phyloP scores from a whole-genome alignment of 2,888 invertebrate genomes.

The Pachliopta kotzebuea region DNA sequence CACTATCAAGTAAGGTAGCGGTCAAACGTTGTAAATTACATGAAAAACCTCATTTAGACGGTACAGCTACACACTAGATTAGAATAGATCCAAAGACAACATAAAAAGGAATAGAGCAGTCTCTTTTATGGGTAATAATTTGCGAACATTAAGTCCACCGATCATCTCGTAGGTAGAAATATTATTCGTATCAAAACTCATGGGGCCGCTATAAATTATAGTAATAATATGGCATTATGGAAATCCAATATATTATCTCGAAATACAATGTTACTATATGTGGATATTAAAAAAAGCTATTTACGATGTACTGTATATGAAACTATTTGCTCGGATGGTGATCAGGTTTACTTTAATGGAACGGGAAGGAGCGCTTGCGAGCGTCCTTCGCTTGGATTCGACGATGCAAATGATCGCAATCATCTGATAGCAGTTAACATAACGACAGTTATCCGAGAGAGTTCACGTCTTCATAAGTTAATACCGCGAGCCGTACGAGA shows the following conservation, averaged over 20 bases:
- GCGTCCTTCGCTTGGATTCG: slow-evolving; percentile 3
- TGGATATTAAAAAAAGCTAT: slow-evolving; percentile 7
- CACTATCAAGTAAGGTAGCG: background rate
- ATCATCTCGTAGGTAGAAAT: slow-evolving; percentile 1
- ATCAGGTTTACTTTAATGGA: slow-evolving; percentile 12
- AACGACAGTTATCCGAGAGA: slow-evolving; percentile 6
- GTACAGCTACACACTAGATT: background rate
- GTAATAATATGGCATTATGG: slow-evolving; percentile 21
- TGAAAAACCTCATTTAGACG: slow-evolving; percentile 7
- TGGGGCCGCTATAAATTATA: slow-evolving; percentile 13
- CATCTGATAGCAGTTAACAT: background rate
- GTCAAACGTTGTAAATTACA: slow-evolving; percentile 15
- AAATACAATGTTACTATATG: background rate
- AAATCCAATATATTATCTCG: slow-evolving; percentile 22
- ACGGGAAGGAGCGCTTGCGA: background rate
- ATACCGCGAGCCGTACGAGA: slow-evolving; percentile 31
- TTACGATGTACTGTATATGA: slow-evolving; percentile 7
- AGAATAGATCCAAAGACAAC: background rate
- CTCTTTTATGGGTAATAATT: slow-evolving; percentile 20
- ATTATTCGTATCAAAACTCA: slow-evolving; percentile 15
- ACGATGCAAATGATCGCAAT: slow-evolving; percentile 3
- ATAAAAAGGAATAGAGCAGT: slow-evolving; percentile 6
- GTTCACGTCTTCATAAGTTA: background rate
- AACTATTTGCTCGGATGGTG: slow-evolving; percentile 21
- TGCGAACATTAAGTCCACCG: slow-evolving; percentile 13